phyloP scores from a whole-genome alignment of 2,888 invertebrate genomes.

The Folsomia manolachei region DNA sequence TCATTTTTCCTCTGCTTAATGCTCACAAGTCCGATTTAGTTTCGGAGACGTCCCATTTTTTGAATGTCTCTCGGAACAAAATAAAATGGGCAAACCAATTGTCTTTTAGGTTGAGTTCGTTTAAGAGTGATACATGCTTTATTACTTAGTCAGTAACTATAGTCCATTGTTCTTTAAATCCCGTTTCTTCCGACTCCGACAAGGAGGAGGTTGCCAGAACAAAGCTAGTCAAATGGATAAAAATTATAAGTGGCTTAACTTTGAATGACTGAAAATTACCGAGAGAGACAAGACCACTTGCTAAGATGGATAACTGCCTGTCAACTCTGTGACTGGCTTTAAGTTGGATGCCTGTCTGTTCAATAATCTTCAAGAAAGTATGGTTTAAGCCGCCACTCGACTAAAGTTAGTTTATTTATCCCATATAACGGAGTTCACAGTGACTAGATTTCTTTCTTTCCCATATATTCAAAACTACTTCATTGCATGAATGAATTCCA shows the following conservation, averaged over 20 bases:
- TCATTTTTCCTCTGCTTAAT: constrained; percentile 5
- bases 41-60: background rate
- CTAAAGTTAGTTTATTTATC: background rate
- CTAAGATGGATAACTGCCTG: constrained; percentile 4
- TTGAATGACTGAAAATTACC: constrained; percentile 8
- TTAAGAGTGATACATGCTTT: background rate
- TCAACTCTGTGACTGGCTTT: constrained; percentile 5
- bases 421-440: too few relatives aligned
- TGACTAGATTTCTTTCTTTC: too few relatives aligned
- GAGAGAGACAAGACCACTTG: background rate
- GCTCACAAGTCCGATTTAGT: constrained; percentile 2
- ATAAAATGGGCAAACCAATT: background rate
- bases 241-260: constrained; percentile 7
- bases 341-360: background rate
- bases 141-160: background rate
- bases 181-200: background rate
- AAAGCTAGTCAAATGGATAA: constrained; percentile 3
- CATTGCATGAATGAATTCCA: too few relatives aligned
- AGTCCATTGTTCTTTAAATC: background rate
- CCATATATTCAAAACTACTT: too few relatives aligned
- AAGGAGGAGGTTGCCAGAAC: too few relatives aligned
- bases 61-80: background rate
- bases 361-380: background rate
- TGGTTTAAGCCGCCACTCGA: background rate
- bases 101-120: too few relatives aligned